Base-by-base conservation (phyloP, 2,113 vertebrate species). In the Willisornis vidua region DNA sequence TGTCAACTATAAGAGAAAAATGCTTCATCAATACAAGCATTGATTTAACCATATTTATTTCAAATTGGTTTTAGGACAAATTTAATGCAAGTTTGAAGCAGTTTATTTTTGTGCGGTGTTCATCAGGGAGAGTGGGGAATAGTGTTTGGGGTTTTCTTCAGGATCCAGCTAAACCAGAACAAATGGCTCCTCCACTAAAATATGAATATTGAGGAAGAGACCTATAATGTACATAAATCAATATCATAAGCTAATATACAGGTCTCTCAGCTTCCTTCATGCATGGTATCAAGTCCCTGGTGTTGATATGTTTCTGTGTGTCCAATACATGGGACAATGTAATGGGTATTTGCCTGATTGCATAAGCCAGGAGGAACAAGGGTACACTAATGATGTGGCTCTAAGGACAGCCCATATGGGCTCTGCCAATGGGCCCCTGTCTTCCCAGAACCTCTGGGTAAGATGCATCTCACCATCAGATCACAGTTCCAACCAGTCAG, bases 11-110 rank as follows among this genome's bases (percentile, higher is more conserved):
- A 51, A 70, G 3, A 88, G 18, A 93, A 41, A 48, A 95, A 94
- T 52, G 39, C 31, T 85, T 82, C 58, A 76, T 87, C 67, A 49
- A 43, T 72, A 57, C 18, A 58, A 45, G 8, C 37, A 83, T 52
- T 76, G 45, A 76, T 91, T 83, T 94, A 79, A 79, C 20, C 16
- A 13, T 72, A 78, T 16, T 66, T 93, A 58, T 65, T 74, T n/a
- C 57, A 78, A 48, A 74, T 12, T 61, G 4, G 1, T 52, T 68
- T 91, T 13, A 72, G 62, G n/a, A n/a, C 10, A 49, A 85, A 65
- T 61, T 37, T 80, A 77, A 55, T 19, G 23, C 29, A 61, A 33
- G 70, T 70, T 89, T 0, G 1, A 82, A 91, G 78, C 54, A 68
- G 14, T 7, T 82, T 65, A 28, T 72, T 91, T 87, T 58, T 52